Conservation (phyloP, 2,888 invertebrate species). For the Cryptus armator region DNA sequence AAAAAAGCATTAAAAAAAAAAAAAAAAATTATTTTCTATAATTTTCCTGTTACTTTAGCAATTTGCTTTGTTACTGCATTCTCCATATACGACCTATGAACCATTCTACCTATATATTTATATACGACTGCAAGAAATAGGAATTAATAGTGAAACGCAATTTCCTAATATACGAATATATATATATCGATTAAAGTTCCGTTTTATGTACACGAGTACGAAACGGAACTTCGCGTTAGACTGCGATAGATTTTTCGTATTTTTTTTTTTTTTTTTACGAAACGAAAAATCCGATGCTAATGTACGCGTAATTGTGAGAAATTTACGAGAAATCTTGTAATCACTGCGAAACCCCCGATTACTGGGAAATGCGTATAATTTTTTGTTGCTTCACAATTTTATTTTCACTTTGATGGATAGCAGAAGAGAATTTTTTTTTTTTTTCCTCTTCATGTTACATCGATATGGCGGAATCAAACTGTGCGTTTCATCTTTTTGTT, state of each 20-base stretch:
- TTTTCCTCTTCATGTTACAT: not conserved
- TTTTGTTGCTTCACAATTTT: constrained; percentile 26
- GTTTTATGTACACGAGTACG: constrained; percentile 22
- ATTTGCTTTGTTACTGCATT: constrained; percentile 75
- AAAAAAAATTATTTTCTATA: constrained; percentile 28
- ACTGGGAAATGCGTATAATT: constrained; percentile 3
- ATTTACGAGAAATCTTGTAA: constrained; percentile 26
- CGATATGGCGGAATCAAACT: constrained; percentile 43
- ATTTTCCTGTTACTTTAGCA: constrained; percentile 81
- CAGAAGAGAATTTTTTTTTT: constrained; percentile 1
- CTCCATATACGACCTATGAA: constrained; percentile 74
- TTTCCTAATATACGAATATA: constrained; percentile 48
- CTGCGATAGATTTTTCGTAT: constrained; percentile 41
- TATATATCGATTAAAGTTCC: constrained; percentile 23
- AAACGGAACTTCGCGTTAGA: constrained; percentile 49
- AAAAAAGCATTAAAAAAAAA: constrained; percentile 7
- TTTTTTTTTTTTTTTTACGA: constrained; percentile 17
- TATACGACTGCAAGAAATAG: constrained; percentile 74
- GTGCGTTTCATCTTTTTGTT: not conserved
- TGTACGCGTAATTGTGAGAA: constrained; percentile 32
- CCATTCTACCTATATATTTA: constrained; percentile 73
- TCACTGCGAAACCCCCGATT: constrained; percentile 37
- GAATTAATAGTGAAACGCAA: constrained; percentile 66
- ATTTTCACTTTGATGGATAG: not conserved
- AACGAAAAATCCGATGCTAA: constrained; percentile 6